A percentile compares a stretch with the other conserved stretches of the same genome.
Evolutionary conservation across 2,797 vertebrate genomes (phyloP).

Genomic region (Fratercula arctica): DNA sequence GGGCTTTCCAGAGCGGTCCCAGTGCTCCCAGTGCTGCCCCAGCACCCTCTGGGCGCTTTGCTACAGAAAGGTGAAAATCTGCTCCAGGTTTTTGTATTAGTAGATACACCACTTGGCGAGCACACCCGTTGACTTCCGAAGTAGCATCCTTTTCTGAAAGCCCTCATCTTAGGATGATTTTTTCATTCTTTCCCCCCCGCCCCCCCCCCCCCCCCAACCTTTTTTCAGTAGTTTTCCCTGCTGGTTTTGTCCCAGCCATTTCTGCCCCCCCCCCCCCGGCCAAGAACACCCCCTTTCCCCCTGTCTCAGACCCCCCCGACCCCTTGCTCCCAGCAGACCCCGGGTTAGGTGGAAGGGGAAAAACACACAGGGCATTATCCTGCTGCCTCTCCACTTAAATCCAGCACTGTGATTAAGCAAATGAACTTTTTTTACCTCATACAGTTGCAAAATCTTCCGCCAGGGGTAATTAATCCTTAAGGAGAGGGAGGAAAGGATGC

Average conservation of each 20-base stretch:
- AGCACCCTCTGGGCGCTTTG: background rate
- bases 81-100: background rate
- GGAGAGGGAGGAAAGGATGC: slow-evolving; percentile 32
- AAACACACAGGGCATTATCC: background rate
- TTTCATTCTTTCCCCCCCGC: no score
- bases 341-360: background rate
- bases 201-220: no score
- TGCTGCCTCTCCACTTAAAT: background rate
- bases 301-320: background rate
- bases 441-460: background rate
- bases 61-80: background rate
- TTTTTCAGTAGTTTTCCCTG: no score
- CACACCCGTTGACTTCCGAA: rapidly evolving
- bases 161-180: no score
- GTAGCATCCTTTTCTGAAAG: background rate
- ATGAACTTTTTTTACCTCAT: background rate
- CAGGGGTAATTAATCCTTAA: slow-evolving; percentile 3
- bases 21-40: background rate
- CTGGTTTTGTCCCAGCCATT: background rate
- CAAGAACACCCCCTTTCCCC: background rate
- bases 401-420: background rate
- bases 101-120: background rate
- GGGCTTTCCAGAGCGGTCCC: background rate
- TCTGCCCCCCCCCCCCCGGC: background rate
- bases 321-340: background rate